These are phyloP conservation scores for Cladopsammia gracilis DNA, from an alignment of 64 coral and sea anemone genomes.

Conservation along the genomic window DNA sequence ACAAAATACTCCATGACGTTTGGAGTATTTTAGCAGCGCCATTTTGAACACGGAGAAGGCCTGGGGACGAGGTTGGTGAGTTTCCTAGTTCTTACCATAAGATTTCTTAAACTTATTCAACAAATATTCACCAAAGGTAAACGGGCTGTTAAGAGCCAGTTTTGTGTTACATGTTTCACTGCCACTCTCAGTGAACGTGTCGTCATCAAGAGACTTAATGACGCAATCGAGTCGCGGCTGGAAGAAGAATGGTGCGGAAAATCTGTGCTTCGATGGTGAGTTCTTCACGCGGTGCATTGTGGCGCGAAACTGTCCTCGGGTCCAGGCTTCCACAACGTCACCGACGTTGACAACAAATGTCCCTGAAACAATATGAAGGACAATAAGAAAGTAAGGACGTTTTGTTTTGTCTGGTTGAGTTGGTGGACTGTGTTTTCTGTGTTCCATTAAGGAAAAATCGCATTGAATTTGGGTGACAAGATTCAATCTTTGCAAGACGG, in stretches of 20 bases:
- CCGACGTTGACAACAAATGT: slow-evolving; percentile 57
- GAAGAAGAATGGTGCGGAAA: slow-evolving; percentile 55
- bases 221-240: slow-evolving; percentile 46
- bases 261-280: not conserved
- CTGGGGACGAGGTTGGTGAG: not conserved
- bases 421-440: too few species aligned
- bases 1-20: too few species aligned
- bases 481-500: too few species aligned
- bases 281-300: slow-evolving; percentile 64
- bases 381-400: not conserved
- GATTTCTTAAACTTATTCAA: slow-evolving; percentile 32
- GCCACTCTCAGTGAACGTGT: not conserved
- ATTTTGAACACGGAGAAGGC: too few species aligned
- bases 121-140: slow-evolving; percentile 33
- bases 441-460: too few species aligned
- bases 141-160: not conserved
- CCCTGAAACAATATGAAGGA: not conserved
- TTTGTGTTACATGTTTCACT: too few species aligned
- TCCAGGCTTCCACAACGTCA: slow-evolving; percentile 61
- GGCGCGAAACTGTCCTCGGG: slow-evolving; percentile 30
- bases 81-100: not conserved
- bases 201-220: slow-evolving; percentile 39
- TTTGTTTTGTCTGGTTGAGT: not conserved
- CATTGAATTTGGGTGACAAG: too few species aligned
- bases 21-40: too few species aligned